phyloP scores from a whole-genome alignment of 2,888 invertebrate genomes.

The Argyresthia albistria region DNA sequence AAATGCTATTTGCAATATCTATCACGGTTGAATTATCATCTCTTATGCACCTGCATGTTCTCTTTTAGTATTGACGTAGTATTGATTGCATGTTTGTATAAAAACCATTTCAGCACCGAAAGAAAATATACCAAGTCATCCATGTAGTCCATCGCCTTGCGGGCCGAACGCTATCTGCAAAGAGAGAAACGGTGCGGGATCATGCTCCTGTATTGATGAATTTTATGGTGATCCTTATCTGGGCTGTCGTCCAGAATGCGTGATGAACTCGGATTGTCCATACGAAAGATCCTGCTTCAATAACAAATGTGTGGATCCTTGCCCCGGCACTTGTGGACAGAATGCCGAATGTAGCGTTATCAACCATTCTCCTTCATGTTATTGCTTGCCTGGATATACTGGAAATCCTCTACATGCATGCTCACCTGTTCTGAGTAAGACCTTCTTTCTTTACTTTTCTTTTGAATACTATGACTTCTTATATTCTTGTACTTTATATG shows the following conservation, averaged over 20 bases:
- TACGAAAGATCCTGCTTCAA: constrained; percentile 80
- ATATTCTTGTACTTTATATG: constrained; percentile 15
- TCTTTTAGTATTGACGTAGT: constrained; percentile 13
- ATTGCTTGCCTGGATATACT: constrained; percentile 79
- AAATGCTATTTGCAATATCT: too few relatives aligned
- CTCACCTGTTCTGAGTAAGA: constrained; percentile 74
- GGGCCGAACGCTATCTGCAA: constrained; percentile 85
- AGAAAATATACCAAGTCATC: constrained; percentile 74
- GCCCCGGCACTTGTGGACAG: constrained; percentile 83
- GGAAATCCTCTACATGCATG: constrained; percentile 82
- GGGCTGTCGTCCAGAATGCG: constrained; percentile 86
- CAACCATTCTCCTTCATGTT: constrained; percentile 84
- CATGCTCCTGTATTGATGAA: constrained; percentile 81
- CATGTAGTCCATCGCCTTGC: constrained; percentile 85
- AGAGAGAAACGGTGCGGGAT: constrained; percentile 81
- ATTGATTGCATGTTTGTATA: constrained; percentile 15
- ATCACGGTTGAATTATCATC: too few relatives aligned
- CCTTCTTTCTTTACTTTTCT: constrained; percentile 44
- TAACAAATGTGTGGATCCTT: constrained; percentile 85
- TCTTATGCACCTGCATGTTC: constrained; percentile 7
- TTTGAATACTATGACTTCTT: constrained; percentile 10
- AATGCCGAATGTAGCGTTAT: constrained; percentile 82
- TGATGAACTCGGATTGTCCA: constrained; percentile 83
- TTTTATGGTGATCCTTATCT: constrained; percentile 85
- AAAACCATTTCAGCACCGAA: constrained; percentile 55